Percentiles rank a stretch among this genome's conserved stretches.
Evolutionary conservation across 1,140 invertebrate species (phyloP).

Genomic region (Amyelois transitella): DNA sequence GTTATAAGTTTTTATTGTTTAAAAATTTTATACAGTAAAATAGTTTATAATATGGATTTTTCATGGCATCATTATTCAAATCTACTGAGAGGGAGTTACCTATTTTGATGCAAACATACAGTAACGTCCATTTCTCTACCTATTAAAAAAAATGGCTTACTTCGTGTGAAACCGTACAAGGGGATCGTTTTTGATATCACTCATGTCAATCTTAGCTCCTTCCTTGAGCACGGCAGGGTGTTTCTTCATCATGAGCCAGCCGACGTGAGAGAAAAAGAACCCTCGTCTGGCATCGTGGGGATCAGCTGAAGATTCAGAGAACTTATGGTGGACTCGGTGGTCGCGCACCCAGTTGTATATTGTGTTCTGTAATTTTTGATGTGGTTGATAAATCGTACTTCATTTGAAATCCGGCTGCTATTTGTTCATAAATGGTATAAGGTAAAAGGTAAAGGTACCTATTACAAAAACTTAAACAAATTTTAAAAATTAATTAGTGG

Average conservation of each 20-base stretch:
- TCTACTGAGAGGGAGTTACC: neutral
- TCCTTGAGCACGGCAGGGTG: constrained; percentile 86
- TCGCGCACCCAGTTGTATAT: constrained; percentile 84
- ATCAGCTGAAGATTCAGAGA: constrained; percentile 91
- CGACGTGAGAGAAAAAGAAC: constrained; percentile 94
- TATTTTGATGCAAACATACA: too few relatives aligned
- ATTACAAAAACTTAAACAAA: too few relatives aligned
- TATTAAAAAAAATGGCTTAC: constrained; percentile 54
- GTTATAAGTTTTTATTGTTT: too few relatives aligned
- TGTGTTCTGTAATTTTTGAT: constrained; percentile 70
- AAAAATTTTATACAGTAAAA: too few relatives aligned
- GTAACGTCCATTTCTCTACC: too few relatives aligned
- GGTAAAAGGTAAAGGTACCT: too few relatives aligned
- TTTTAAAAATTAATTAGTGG: too few relatives aligned
- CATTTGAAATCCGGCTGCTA: too few relatives aligned
- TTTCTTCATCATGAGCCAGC: constrained; percentile 91
- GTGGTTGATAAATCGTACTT: too few relatives aligned
- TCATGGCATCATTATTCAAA: too few relatives aligned
- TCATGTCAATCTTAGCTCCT: constrained; percentile 85
- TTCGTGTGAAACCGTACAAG: constrained; percentile 84
- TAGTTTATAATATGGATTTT: neutral
- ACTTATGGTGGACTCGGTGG: constrained; percentile 93
- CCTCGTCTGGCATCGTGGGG: constrained; percentile 92
- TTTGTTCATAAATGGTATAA: too few relatives aligned
- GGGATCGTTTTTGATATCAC: constrained; percentile 84